phyloP scores from a whole-genome alignment of 2,113 vertebrate genomes.

The Ciconia stormi region DNA sequence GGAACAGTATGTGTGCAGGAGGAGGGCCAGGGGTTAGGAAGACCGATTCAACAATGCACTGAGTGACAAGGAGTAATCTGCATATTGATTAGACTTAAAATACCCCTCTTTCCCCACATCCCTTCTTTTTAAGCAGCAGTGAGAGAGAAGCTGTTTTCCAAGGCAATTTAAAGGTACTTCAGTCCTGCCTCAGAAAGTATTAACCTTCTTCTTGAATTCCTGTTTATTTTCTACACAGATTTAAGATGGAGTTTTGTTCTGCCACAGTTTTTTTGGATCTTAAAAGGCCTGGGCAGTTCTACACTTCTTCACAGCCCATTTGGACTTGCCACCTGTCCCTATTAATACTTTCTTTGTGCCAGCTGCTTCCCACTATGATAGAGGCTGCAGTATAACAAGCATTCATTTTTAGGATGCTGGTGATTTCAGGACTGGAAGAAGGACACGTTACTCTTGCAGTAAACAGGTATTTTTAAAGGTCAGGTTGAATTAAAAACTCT shows the following conservation, averaged over 20 bases:
- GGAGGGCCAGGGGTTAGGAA: neutral
- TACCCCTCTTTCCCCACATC: neutral
- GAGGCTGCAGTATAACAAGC: neutral
- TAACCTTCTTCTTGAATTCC: neutral
- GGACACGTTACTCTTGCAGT: neutral
- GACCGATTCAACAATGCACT: neutral
- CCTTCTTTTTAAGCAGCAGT: neutral
- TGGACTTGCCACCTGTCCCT: neutral
- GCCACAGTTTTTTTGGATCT: neutral
- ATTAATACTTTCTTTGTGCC: neutral
- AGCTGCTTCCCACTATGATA: neutral
- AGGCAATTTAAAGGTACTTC: neutral
- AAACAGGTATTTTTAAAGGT: neutral
- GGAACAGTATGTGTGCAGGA: neutral
- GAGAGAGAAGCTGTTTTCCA: neutral
- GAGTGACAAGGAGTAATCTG: neutral
- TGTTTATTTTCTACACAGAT: neutral
- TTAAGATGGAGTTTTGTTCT: neutral
- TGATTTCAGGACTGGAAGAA: neutral
- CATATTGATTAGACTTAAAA: neutral
- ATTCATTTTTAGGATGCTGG: neutral
- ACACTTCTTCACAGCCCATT: neutral
- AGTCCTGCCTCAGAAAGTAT: neutral
- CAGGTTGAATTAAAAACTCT: neutral
- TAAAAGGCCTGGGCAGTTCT: neutral